Evolutionary conservation across 2,888 invertebrate genomes (phyloP).

Genomic region (Drosophila picticornis): DNA sequence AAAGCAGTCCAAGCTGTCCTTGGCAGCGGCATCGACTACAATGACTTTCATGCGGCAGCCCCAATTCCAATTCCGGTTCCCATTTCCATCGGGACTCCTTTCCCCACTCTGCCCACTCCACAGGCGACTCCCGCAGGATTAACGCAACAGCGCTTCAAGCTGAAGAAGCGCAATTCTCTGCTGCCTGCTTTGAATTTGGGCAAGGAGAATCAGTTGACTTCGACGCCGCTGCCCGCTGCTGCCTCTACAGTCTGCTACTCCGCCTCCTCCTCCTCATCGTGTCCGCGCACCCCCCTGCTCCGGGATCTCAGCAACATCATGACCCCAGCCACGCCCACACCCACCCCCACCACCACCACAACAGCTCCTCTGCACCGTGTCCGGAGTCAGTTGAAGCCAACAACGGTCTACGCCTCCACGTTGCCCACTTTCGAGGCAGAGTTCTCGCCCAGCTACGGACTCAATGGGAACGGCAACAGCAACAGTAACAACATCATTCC

Average conservation of each 20-base stretch:
- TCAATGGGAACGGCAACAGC: not conserved
- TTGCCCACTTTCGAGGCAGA: slow-evolving; percentile 84
- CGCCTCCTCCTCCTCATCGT: not conserved
- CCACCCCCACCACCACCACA: not conserved
- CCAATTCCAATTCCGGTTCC: slow-evolving; percentile 9
- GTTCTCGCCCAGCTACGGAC: slow-evolving; percentile 82
- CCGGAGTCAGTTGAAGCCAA: not conserved
- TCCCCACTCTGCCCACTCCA: not conserved
- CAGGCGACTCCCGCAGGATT: not conserved
- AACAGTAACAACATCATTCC: slow-evolving; percentile 67
- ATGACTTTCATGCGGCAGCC: slow-evolving; percentile 42
- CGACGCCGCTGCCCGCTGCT: slow-evolving; percentile 68
- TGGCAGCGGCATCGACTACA: slow-evolving; percentile 16
- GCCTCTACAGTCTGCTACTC: not conserved
- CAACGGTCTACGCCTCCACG: slow-evolving; percentile 77
- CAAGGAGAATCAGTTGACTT: slow-evolving; percentile 83
- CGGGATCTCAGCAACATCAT: slow-evolving; percentile 81
- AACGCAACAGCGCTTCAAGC: slow-evolving; percentile 23
- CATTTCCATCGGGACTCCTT: not conserved
- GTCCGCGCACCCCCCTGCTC: slow-evolving; percentile 48
- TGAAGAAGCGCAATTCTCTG: slow-evolving; percentile 50
- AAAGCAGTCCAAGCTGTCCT: slow-evolving; percentile 21
- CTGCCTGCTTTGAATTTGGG: slow-evolving; percentile 41
- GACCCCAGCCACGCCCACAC: slow-evolving; percentile 5
- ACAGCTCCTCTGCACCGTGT: not conserved